Conservation (phyloP, 53 echinoderm and acorn worm genomes). For the Hippasteria phrygiana region DNA sequence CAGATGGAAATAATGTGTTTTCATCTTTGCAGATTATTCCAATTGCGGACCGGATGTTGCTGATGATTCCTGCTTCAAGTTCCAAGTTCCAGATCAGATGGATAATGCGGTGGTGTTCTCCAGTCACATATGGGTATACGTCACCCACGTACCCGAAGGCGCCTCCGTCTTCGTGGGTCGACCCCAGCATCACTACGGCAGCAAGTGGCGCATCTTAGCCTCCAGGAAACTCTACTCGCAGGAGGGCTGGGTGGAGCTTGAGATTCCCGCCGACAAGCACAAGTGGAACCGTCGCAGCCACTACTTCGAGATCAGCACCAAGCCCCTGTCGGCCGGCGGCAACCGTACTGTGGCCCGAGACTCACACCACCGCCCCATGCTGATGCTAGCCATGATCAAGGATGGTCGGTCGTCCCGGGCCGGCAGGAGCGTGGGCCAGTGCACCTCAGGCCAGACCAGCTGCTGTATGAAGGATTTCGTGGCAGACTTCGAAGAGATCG, state of each 20-base stretch:
- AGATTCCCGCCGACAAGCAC: conserved; percentile 35
- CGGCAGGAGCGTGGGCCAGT: background rate
- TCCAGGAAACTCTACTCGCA: conserved; percentile 50
- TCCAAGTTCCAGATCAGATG: conserved; percentile 18
- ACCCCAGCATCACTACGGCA: conserved; percentile 34
- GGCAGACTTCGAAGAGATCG: conserved; percentile 14
- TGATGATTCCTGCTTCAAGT: conserved; percentile 41
- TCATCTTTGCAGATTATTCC: conserved; percentile 16
- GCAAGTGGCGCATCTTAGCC: conserved; percentile 19
- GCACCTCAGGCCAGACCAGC: conserved; percentile 2
- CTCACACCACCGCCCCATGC: conserved; percentile 19
- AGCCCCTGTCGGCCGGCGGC: conserved; percentile 12
- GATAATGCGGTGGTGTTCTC: conserved; percentile 1
- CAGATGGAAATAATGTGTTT: too few relatives aligned
- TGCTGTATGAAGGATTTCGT: conserved; percentile 36
- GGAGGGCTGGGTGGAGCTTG: conserved; percentile 63
- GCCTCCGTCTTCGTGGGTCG: conserved; percentile 11
- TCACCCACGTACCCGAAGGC: conserved; percentile 6
- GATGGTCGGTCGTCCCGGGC: background rate
- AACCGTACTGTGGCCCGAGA: conserved; percentile 31
- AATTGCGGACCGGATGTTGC: conserved; percentile 26
- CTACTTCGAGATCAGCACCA: conserved; percentile 47
- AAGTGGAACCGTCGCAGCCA: conserved; percentile 41
- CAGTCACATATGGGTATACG: conserved; percentile 52
- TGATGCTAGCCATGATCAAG: conserved; percentile 16